phyloP scores from a whole-genome alignment of 2,888 invertebrate genomes.

The Drymonia ruficornis region DNA sequence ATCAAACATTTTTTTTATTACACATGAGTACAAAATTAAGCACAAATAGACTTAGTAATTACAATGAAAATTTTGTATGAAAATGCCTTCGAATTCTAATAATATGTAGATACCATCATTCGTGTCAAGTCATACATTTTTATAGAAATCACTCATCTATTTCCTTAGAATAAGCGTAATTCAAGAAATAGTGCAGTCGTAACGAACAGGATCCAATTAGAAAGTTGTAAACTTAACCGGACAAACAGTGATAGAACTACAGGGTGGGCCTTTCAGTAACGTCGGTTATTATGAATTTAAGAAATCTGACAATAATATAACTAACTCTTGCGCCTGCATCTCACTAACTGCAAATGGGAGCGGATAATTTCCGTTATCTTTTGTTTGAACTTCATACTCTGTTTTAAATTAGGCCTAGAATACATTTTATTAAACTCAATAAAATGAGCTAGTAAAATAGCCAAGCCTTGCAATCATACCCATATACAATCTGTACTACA shows the following conservation, averaged over 20 bases:
- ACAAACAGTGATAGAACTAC: slow-evolving; percentile 64
- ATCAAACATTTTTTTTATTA: slow-evolving; percentile 35
- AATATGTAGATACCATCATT: slow-evolving; percentile 40
- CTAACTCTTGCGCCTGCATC: slow-evolving; percentile 57
- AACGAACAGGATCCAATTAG: slow-evolving; percentile 32
- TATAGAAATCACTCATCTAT: slow-evolving; percentile 20
- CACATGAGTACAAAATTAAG: slow-evolving; percentile 55
- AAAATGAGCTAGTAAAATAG: background rate
- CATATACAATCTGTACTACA: too few relatives aligned
- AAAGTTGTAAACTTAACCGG: slow-evolving; percentile 23
- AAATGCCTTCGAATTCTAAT: slow-evolving; percentile 49
- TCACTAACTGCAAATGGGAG: slow-evolving; percentile 38
- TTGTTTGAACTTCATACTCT: background rate
- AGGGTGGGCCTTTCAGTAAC: slow-evolving; percentile 67
- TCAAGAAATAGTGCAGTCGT: slow-evolving; percentile 41
- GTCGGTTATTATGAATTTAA: slow-evolving; percentile 73
- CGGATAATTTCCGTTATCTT: slow-evolving; percentile 18
- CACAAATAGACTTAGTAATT: slow-evolving; percentile 54
- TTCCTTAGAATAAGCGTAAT: slow-evolving; percentile 19
- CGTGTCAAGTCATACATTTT: slow-evolving; percentile 33
- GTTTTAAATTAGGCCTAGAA: background rate
- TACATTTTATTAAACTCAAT: background rate
- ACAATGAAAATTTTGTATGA: slow-evolving; percentile 25
- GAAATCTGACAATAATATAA: slow-evolving; percentile 80
- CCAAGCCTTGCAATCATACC: background rate